Evolutionary conservation across 1,140 invertebrate species (phyloP).

Genomic region (Megalonaias nervosa): DNA sequence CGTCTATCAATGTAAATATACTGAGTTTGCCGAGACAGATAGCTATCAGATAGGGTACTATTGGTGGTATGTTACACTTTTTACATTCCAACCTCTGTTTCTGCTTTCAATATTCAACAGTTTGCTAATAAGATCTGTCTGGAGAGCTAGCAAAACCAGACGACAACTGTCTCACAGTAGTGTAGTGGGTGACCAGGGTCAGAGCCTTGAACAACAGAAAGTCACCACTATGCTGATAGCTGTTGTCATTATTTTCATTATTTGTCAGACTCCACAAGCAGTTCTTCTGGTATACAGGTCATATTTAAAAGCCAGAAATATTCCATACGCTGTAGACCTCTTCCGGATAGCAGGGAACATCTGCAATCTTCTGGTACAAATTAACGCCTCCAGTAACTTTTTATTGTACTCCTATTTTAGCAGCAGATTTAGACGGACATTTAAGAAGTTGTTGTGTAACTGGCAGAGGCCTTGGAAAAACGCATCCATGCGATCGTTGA

Average conservation of each 20-base stretch:
- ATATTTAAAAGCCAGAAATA: slow-evolving; percentile 37
- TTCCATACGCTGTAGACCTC: slow-evolving; percentile 49
- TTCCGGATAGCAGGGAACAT: slow-evolving; percentile 79
- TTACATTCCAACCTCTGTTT: slow-evolving; percentile 79
- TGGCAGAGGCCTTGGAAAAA: slow-evolving; percentile 11
- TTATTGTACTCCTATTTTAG: slow-evolving; percentile 85
- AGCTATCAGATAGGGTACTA: slow-evolving; percentile 79
- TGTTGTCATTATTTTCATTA: slow-evolving; percentile 82
- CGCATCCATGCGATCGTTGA: slow-evolving; percentile 5
- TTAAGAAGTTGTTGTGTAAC: slow-evolving; percentile 77
- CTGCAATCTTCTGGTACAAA: slow-evolving; percentile 80
- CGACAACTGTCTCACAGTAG: slow-evolving; percentile 73
- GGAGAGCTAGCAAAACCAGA: slow-evolving; percentile 74
- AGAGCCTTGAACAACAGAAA: slow-evolving; percentile 65
- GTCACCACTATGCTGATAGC: slow-evolving; percentile 84
- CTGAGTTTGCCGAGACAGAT: slow-evolving; percentile 69
- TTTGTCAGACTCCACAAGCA: slow-evolving; percentile 82
- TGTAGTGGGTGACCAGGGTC: slow-evolving; percentile 37
- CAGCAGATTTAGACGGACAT: slow-evolving; percentile 83
- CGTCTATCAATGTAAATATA: slow-evolving; percentile 34
- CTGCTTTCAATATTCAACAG: slow-evolving; percentile 82
- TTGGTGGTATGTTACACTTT: slow-evolving; percentile 79
- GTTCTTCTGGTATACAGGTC: slow-evolving; percentile 57
- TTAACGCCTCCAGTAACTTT: slow-evolving; percentile 84
- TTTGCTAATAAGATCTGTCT: slow-evolving; percentile 80